These are phyloP conservation scores for Drosophila conformis DNA, from an alignment of 2,888 invertebrate genomes.

Conservation along the genomic window DNA sequence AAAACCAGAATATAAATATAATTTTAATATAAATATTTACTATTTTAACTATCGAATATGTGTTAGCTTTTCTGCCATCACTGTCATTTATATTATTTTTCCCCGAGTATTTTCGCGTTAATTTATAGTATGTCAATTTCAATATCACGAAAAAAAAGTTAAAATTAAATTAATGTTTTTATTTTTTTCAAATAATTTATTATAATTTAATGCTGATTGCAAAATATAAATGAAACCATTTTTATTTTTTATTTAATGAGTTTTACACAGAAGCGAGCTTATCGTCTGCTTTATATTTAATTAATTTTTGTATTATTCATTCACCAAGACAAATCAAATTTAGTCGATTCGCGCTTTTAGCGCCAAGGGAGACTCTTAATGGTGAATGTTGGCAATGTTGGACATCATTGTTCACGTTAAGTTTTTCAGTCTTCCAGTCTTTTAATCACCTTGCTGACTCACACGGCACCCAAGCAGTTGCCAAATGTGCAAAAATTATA, in stretches of 20 bases:
- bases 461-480: constrained; percentile 3
- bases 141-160: too few species aligned
- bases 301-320: neutral
- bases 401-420: neutral
- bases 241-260: neutral
- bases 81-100: too few species aligned
- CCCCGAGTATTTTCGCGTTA: too few species aligned
- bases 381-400: neutral
- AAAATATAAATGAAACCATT: neutral
- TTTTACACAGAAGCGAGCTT: too few species aligned
- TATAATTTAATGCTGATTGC: too few species aligned
- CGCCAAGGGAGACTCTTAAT: neutral
- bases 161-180: too few species aligned
- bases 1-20: neutral
- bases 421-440: neutral
- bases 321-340: neutral
- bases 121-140: too few species aligned
- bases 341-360: neutral
- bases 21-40: too few species aligned
- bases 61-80: too few species aligned
- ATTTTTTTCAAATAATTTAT: too few species aligned
- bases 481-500: constrained; percentile 27
- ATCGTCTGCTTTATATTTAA: neutral
- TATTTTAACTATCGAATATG: too few species aligned
- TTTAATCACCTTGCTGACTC: constrained; percentile 2